phyloP scores from a whole-genome alignment of 2,113 vertebrate species.

The Protobothrops mucrosquamatus region DNA sequence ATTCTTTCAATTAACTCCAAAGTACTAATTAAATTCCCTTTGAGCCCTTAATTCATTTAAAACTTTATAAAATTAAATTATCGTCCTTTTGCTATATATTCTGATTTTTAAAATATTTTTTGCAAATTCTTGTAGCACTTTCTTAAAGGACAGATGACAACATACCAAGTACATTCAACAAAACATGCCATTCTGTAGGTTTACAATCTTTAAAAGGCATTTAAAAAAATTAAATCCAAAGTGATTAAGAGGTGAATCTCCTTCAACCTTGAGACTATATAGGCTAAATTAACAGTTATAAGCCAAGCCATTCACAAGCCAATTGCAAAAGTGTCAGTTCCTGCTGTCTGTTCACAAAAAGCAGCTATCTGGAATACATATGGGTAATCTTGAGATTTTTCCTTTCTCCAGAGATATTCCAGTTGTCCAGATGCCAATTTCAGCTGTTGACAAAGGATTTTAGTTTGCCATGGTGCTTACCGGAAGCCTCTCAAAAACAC shows the following conservation, averaged over 20 bases:
- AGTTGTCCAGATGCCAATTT: background rate
- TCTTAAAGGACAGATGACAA: no score
- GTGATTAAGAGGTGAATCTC: background rate
- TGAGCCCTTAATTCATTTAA: background rate
- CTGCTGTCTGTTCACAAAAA: background rate
- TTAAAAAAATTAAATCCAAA: no score
- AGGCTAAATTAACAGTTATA: background rate
- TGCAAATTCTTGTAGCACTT: no score
- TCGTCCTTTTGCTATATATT: no score
- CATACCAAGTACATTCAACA: no score
- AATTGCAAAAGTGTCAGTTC: background rate
- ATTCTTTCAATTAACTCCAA: background rate
- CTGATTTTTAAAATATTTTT: no score
- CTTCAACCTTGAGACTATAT: background rate
- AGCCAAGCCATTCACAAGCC: background rate
- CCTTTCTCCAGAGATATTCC: background rate
- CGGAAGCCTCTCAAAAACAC: background rate
- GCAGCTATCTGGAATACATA: background rate
- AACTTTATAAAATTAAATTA: no score
- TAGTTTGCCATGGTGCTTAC: background rate
- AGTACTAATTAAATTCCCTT: background rate
- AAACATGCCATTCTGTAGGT: no score
- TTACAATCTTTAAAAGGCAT: no score
- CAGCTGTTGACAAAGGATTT: background rate
- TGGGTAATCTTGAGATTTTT: background rate